A percentile compares a stretch with the other conserved stretches of the same genome.
Evolutionary conservation across 2,888 invertebrate species (phyloP).

Genomic region (Ashinkailepas kermadecensis): DNA sequence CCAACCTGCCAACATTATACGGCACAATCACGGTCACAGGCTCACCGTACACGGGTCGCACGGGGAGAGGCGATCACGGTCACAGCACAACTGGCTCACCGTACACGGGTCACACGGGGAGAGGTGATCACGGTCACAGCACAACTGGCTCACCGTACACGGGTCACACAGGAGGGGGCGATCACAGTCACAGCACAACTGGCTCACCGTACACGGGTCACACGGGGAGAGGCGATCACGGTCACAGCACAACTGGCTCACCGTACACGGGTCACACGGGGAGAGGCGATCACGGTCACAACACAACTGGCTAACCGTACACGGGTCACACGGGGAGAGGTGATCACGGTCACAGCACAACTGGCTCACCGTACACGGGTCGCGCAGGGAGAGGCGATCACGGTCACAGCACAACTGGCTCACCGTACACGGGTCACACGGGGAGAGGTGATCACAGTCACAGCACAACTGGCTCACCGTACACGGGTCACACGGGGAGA

Average conservation of each 20-base stretch:
- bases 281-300: neutral
- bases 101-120: neutral
- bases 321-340: too few relatives aligned
- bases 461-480: neutral
- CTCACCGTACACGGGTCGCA: neutral
- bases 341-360: neutral
- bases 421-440: neutral
- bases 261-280: neutral
- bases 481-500: neutral
- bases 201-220: neutral
- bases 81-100: neutral
- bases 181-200: neutral
- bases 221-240: neutral
- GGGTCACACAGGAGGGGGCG: too few relatives aligned
- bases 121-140: neutral
- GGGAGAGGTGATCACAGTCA: neutral
- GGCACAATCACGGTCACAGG: neutral
- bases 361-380: neutral
- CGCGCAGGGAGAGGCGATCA: too few relatives aligned
- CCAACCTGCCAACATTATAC: slow-evolving; percentile 34
- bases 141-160: neutral
- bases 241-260: neutral
- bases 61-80: neutral
- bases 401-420: neutral
- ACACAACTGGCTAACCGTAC: neutral